A percentile compares a stretch with the other conserved stretches of the same genome.
Conservation (phyloP, 1,140 invertebrate genomes). For the Drosophila hydei region DNA sequence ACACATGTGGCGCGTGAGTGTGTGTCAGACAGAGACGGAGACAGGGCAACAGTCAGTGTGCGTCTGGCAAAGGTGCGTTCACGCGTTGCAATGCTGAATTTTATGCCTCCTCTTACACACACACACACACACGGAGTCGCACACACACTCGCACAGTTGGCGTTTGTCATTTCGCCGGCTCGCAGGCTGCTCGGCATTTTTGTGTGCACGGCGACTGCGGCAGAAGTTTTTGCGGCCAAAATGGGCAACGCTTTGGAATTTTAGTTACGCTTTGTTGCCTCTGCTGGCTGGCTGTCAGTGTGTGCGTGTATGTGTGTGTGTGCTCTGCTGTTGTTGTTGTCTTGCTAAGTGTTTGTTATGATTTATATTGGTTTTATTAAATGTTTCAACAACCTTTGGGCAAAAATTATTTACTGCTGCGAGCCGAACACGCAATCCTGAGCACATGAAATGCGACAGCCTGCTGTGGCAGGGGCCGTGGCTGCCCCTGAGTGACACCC, state of each 20-base stretch:
- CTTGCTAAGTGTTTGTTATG: constrained; percentile 79
- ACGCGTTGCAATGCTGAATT: constrained; percentile 74
- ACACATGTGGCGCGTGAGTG: constrained; percentile 15
- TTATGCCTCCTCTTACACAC: constrained; percentile 3
- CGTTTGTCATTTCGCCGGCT: constrained; percentile 54
- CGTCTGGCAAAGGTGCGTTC: constrained; percentile 68
- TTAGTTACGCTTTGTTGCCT: constrained; percentile 79
- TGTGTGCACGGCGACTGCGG: constrained; percentile 45
- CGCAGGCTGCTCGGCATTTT: constrained; percentile 56
- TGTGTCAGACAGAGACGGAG: constrained; percentile 18
- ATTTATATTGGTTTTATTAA: constrained; percentile 83
- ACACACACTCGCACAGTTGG: constrained; percentile 7
- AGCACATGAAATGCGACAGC: constrained; percentile 34
- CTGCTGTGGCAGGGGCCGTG: background rate
- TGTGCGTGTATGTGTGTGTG: constrained; percentile 4
- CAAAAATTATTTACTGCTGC: constrained; percentile 79
- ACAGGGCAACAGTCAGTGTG: constrained; percentile 2
- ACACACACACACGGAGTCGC: constrained; percentile 13
- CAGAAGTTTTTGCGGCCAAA: constrained; percentile 76
- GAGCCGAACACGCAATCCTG: constrained; percentile 45
- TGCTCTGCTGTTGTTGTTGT: constrained; percentile 50
- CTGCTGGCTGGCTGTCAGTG: constrained; percentile 1
- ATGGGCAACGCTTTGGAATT: constrained; percentile 80
- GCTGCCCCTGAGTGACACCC: constrained; percentile 20
- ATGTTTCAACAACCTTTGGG: constrained; percentile 81